phyloP scores from a whole-genome alignment of 2,888 invertebrate species.

The Hirtodrosophila alboralis region DNA sequence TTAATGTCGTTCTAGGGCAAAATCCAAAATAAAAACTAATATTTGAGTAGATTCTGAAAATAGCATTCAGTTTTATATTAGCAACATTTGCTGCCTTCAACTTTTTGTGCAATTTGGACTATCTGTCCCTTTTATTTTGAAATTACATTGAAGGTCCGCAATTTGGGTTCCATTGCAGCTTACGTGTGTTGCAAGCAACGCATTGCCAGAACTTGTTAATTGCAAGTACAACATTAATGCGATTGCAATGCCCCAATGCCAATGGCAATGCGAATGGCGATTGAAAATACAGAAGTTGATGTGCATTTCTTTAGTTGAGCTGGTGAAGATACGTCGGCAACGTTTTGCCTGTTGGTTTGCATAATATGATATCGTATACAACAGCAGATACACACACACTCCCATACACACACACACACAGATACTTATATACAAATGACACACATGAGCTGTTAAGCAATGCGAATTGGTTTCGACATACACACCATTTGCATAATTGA shows the following conservation, averaged over 20 bases:
- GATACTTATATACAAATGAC: slow-evolving; percentile 11
- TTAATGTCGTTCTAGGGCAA: too few relatives aligned
- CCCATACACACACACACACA: slow-evolving; percentile 2
- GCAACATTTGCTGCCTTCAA: too few relatives aligned
- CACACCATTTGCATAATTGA: slow-evolving; percentile 75
- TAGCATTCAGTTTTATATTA: too few relatives aligned
- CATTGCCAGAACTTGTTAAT: slow-evolving; percentile 56
- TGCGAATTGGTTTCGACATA: slow-evolving; percentile 73
- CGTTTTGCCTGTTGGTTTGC: slow-evolving; percentile 37
- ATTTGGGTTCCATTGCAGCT: too few relatives aligned
- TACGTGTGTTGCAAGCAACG: too few relatives aligned
- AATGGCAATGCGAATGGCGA: slow-evolving; percentile 11
- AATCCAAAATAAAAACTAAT: too few relatives aligned
- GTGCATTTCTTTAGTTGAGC: slow-evolving; percentile 52
- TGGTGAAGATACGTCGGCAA: slow-evolving; percentile 3
- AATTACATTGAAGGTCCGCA: too few relatives aligned
- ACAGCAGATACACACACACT: background rate
- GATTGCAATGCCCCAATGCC: background rate
- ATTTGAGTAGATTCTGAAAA: too few relatives aligned
- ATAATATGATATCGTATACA: slow-evolving; percentile 45
- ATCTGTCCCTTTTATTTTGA: too few relatives aligned
- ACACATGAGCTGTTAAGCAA: slow-evolving; percentile 53
- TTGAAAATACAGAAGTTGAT: slow-evolving; percentile 41
- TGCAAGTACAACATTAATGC: slow-evolving; percentile 63
- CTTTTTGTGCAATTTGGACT: too few relatives aligned